Evolutionary conservation across 2,888 invertebrate genomes (phyloP).

Genomic region (Ophion obscuratus): DNA sequence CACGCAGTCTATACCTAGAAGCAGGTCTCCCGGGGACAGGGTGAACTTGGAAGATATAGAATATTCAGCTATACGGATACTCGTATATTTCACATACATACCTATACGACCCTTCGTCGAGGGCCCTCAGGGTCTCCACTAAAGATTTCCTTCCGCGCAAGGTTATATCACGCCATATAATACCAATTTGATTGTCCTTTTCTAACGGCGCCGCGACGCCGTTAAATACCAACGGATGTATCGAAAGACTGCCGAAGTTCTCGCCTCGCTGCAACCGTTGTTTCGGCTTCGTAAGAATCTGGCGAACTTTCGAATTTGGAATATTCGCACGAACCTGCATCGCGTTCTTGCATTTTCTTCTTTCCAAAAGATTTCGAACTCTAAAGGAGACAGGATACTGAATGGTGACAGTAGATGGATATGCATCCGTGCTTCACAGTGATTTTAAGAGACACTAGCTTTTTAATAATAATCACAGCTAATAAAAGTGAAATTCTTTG

Average conservation of each 20-base stretch:
- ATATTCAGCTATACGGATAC: conserved; percentile 42
- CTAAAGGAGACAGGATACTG: neutral
- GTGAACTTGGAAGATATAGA: conserved; percentile 50
- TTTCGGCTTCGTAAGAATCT: neutral
- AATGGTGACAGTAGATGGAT: neutral
- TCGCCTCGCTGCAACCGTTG: neutral
- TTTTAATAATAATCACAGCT: neutral
- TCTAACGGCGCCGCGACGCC: conserved; percentile 45
- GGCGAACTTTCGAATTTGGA: neutral
- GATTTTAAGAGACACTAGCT: neutral
- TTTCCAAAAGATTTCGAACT: neutral
- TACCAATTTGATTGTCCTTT: conserved; percentile 63
- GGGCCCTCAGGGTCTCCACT: conserved; percentile 49
- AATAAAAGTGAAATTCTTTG: neutral
- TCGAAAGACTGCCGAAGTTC: conserved; percentile 47
- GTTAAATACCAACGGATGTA: conserved; percentile 50
- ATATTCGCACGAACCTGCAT: no score
- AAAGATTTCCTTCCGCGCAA: conserved; percentile 50
- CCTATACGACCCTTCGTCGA: conserved; percentile 25
- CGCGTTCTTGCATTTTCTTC: neutral
- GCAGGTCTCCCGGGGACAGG: conserved; percentile 50
- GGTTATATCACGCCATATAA: conserved; percentile 39
- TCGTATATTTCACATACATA: neutral
- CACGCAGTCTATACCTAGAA: conserved; percentile 29
- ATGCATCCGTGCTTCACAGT: neutral